These are phyloP conservation scores for Oppia nitens DNA, from an alignment of 1,140 invertebrate species.

Conservation along the genomic window DNA sequence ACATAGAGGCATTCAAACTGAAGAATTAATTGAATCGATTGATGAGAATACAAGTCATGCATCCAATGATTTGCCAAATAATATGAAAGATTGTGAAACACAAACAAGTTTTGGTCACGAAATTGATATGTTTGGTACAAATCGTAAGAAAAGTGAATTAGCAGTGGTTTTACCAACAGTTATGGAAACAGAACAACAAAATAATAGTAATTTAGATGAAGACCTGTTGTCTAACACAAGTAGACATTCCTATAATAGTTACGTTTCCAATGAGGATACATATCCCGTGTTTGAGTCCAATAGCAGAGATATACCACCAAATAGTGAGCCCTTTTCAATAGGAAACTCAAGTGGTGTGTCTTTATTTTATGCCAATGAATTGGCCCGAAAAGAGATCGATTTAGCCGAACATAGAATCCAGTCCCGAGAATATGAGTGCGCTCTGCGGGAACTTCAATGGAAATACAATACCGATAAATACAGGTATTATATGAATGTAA, in stretches of 20 bases:
- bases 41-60: not conserved
- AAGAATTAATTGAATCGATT: not conserved
- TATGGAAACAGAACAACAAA: not conserved
- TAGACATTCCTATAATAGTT: not conserved
- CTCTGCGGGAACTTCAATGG: conserved; percentile 15
- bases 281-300: not conserved
- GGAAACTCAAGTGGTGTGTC: not conserved
- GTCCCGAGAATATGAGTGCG: conserved; percentile 15
- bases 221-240: not conserved
- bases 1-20: not conserved
- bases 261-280: not conserved
- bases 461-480: conserved; percentile 16
- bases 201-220: not conserved
- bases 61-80: not conserved
- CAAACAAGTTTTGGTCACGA: not conserved
- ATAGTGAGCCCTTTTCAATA: not conserved
- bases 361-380: conserved; percentile 15
- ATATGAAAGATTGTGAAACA: not conserved
- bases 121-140: not conserved
- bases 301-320: not conserved
- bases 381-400: conserved; percentile 16
- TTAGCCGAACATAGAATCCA: conserved; percentile 5
- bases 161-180: conserved; percentile 9
- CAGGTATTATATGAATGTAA: conserved; percentile 3
- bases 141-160: conserved; percentile 2